A percentile compares a stretch with the other conserved stretches of the same genome.
Evolutionary conservation across 2,797 vertebrate species (phyloP).

Genomic region (Danio aesculapii): DNA sequence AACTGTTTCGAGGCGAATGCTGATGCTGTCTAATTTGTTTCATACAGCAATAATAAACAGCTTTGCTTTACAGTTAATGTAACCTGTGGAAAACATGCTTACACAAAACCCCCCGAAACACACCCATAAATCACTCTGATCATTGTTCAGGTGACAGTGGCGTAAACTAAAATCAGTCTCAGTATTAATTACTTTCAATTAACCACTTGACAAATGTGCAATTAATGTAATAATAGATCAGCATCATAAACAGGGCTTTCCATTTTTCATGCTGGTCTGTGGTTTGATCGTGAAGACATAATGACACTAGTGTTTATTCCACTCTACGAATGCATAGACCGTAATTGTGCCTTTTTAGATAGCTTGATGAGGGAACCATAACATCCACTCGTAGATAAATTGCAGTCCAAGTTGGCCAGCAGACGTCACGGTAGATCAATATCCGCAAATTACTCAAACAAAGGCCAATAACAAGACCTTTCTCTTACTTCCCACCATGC

Average conservation of each 20-base stretch:
- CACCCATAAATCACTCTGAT: conserved; percentile 8
- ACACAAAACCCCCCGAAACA: not conserved
- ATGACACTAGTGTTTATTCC: conserved; percentile 11
- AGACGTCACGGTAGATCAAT: conserved; percentile 36
- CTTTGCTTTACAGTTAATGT: conserved; percentile 8
- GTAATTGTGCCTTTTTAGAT: conserved; percentile 28
- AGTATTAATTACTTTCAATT: conserved; percentile 41
- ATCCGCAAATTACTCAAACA: conserved; percentile 48
- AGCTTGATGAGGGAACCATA: conserved; percentile 30
- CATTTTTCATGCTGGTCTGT: not conserved
- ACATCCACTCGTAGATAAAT: conserved; percentile 32
- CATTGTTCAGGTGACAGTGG: conserved; percentile 21
- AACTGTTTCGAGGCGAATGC: not conserved
- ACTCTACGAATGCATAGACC: conserved; percentile 10
- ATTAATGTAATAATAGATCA: conserved; percentile 44
- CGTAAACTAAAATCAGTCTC: conserved; percentile 38
- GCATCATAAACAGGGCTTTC: not conserved
- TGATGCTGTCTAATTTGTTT: conserved; percentile 15
- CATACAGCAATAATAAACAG: not conserved
- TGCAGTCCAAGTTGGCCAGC: conserved; percentile 31
- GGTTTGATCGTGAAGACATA: not conserved
- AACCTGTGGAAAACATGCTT: conserved; percentile 14
- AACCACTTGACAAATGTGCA: conserved; percentile 37
- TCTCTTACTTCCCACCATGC: conserved; percentile 43
- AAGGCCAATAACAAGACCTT: conserved; percentile 51